Conservation (phyloP, 35 echinoderm and acorn worm genomes). For the Holothuria glaberrima region DNA sequence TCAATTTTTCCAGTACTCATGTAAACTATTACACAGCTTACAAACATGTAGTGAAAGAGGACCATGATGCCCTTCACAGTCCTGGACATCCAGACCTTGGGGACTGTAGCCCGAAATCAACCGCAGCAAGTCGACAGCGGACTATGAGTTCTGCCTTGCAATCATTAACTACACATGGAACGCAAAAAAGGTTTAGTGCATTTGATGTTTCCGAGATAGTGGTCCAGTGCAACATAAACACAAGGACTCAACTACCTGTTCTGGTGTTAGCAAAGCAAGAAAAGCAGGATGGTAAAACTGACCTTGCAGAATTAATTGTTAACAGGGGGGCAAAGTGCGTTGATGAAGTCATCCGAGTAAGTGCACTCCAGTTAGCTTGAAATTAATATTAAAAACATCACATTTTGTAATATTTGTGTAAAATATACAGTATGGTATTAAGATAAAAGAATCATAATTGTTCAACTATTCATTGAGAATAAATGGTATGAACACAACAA, state of each 20-base stretch:
- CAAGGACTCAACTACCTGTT: conserved; percentile 35
- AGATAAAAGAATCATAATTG: not conserved
- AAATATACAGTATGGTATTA: no score
- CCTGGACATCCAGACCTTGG: conserved; percentile 18
- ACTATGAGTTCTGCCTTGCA: not conserved
- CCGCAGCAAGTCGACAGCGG: not conserved
- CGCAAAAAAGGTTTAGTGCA: not conserved
- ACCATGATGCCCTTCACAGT: not conserved
- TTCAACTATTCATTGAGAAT: not conserved
- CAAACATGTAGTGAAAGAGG: conserved; percentile 45
- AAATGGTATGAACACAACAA: not conserved
- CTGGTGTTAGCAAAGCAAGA: not conserved
- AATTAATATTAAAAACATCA: not conserved
- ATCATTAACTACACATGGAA: not conserved
- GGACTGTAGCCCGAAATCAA: not conserved
- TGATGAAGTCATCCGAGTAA: conserved; percentile 13
- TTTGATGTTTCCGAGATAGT: conserved; percentile 14
- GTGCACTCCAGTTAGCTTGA: not conserved
- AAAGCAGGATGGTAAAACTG: conserved; percentile 20
- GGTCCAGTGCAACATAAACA: not conserved
- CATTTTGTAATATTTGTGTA: no score
- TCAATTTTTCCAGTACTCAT: conserved; percentile 45
- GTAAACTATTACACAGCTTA: conserved; percentile 57
- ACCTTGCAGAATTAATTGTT: conserved; percentile 18
- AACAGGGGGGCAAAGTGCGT: conserved; percentile 42